phyloP scores from a whole-genome alignment of 2,797 vertebrate genomes.

The Emydoidea blandingii region DNA sequence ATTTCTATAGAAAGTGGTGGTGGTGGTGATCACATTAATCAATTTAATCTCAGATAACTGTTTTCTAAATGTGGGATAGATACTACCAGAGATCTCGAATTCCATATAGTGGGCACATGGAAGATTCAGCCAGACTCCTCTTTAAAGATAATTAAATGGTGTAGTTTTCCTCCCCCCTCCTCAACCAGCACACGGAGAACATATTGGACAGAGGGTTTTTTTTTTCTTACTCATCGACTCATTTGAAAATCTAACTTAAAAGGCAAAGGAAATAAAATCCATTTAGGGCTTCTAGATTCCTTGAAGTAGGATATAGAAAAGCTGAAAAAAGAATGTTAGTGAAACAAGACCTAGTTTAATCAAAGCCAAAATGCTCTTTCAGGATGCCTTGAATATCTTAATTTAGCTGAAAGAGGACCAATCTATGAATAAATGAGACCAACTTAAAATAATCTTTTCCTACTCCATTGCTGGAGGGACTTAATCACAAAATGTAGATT shows the following conservation, averaged over 20 bases:
- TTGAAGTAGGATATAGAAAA: background rate
- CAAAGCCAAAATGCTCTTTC: rapidly evolving
- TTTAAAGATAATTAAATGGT: background rate
- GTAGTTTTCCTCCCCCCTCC: background rate
- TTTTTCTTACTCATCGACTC: background rate
- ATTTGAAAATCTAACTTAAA: background rate
- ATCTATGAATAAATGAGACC: background rate
- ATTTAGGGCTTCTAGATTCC: background rate
- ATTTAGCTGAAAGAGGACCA: background rate
- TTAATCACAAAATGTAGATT: background rate
- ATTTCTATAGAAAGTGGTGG: background rate
- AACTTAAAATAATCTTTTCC: background rate
- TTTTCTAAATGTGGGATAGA: background rate
- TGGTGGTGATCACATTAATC: background rate
- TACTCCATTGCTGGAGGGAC: background rate
- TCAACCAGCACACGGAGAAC: background rate
- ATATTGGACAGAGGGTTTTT: rapidly evolving
- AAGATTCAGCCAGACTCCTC: background rate
- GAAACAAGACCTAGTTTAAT: background rate
- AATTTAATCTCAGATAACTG: background rate
- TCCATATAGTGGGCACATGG: background rate
- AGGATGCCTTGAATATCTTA: background rate
- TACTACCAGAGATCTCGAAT: background rate
- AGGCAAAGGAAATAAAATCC: background rate
- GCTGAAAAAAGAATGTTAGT: background rate